Evolutionary conservation across 2,797 vertebrate species (phyloP).

Genomic region (Rhinichthys osculus): DNA sequence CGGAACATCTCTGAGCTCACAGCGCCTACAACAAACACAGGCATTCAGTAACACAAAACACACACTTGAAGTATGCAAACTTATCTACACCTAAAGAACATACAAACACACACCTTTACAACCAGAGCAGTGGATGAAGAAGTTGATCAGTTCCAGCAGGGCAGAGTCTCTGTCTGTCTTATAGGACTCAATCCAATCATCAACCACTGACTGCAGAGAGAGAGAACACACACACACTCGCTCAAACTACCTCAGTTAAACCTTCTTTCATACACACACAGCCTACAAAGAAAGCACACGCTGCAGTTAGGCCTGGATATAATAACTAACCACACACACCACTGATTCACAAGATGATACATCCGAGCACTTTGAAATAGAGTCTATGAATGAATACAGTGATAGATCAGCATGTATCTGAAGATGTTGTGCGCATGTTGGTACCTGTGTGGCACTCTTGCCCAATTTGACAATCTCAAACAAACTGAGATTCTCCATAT

Average conservation of each 20-base stretch:
- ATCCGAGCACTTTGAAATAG: not conserved
- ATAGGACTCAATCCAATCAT: conserved; percentile 99
- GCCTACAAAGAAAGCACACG: conserved; percentile 4
- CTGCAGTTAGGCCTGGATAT: not conserved
- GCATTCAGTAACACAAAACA: not conserved
- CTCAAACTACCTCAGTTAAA: conserved; percentile 7
- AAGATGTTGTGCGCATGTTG: not conserved
- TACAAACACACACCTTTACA: conserved; percentile 89
- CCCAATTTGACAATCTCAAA: conserved; percentile 98
- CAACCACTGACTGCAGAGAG: conserved; percentile 89
- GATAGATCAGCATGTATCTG: not conserved
- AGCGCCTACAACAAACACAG: conserved; percentile 80
- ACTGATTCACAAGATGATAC: not conserved
- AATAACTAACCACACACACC: conserved; percentile 4
- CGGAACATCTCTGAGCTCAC: conserved; percentile 98
- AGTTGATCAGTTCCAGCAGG: conserved; percentile 98
- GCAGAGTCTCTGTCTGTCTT: conserved; percentile 96
- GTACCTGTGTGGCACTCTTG: conserved; percentile 99
- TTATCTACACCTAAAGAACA: not conserved
- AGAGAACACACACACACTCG: conserved; percentile 23
- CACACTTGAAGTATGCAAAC: not conserved
- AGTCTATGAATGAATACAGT: not conserved
- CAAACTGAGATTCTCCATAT: conserved; percentile 99
- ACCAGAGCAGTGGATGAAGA: conserved; percentile 99
- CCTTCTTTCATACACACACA: conserved; percentile 24